Evolutionary conservation across 2,797 vertebrate genomes (phyloP).

Genomic region (Poeciliopsis infans): DNA sequence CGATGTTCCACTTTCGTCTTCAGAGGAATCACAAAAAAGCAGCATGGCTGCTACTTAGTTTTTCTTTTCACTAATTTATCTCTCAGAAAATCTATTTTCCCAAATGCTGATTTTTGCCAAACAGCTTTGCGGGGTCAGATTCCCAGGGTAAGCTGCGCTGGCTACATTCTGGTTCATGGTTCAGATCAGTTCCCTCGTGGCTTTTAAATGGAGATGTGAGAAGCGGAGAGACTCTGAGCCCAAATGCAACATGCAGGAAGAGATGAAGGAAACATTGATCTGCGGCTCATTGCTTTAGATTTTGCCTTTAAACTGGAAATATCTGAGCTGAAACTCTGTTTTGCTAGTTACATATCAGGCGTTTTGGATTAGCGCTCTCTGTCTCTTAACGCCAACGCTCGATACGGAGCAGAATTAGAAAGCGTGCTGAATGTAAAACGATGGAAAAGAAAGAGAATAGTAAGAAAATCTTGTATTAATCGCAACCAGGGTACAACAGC

Average conservation of each 20-base stretch:
- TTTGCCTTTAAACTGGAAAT: not conserved
- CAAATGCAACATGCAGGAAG: constrained; percentile 21
- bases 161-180: constrained; percentile 42
- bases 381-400: not conserved
- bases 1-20: not conserved
- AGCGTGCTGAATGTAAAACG: not conserved
- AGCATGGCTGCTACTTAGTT: not conserved
- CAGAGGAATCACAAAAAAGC: not conserved
- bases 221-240: constrained; percentile 26
- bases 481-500: not conserved
- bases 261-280: constrained; percentile 22
- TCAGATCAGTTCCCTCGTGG: constrained; percentile 46
- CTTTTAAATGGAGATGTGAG: constrained; percentile 43
- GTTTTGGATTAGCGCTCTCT: not conserved
- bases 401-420: not conserved
- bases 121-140: constrained; percentile 69
- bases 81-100: not conserved
- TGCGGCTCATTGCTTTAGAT: constrained; percentile 10
- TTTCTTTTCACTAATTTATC: constrained; percentile 10
- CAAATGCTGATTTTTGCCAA: constrained; percentile 30
- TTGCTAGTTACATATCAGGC: not conserved
- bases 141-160: constrained; percentile 65
- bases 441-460: not conserved
- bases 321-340: not conserved
- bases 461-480: not conserved